A percentile compares a stretch with the other conserved stretches of the same genome.
These are phyloP conservation scores for Apodemus sylvaticus DNA, from an alignment of 2,113 vertebrate genomes.

Conservation along the genomic window DNA sequence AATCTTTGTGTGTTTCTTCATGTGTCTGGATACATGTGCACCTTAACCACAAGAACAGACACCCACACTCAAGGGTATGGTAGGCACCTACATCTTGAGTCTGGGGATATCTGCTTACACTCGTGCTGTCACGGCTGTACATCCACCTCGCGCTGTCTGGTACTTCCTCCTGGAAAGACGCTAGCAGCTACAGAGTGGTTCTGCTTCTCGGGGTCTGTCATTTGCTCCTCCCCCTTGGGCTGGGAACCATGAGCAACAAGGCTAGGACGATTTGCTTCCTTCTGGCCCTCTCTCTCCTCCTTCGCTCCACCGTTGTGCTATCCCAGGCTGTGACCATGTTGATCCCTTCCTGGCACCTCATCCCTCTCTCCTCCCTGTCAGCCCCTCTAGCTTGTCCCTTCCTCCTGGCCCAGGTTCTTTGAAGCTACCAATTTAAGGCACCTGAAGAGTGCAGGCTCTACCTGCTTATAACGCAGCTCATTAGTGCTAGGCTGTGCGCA, in stretches of 20 bases:
- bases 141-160: neutral
- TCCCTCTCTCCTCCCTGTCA: neutral
- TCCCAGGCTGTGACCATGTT: neutral
- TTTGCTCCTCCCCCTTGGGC: neutral
- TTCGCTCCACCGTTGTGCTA: neutral
- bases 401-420: neutral
- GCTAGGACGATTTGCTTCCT: neutral
- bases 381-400: neutral
- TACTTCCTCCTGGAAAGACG: neutral
- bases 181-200: rapidly evolving
- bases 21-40: neutral
- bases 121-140: neutral
- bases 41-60: rapidly evolving
- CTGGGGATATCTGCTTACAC: neutral
- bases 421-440: neutral
- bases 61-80: rapidly evolving
- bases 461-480: neutral
- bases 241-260: neutral
- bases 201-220: neutral
- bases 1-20: neutral
- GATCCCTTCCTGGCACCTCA: neutral
- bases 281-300: neutral
- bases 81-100: neutral
- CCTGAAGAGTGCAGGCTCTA: neutral
- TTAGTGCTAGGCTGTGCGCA: neutral